Base-by-base conservation (phyloP, 2,888 invertebrate genomes). In the Polia nebulosa region DNA sequence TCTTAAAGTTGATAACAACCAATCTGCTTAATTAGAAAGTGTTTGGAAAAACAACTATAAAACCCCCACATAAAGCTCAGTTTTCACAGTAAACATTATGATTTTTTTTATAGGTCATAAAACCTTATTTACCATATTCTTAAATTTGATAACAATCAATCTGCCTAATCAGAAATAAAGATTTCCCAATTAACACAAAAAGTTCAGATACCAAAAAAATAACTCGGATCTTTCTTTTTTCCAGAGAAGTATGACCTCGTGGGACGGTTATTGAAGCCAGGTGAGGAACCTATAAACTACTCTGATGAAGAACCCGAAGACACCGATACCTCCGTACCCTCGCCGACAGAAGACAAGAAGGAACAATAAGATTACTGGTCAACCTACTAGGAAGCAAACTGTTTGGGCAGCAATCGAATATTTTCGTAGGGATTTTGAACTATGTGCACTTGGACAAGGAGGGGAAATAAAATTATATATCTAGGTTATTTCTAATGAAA, bases 171-270 rank as follows among this genome's bases (percentile, higher is more conserved):
- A n/a, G n/a, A n/a, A n/a, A 7, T 39, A 17, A n/a, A 39, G n/a
- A n/a, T n/a, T n/a, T 7, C 39, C 39, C 17, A n/a, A n/a, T n/a
- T n/a, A n/a, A n/a, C 39, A 39, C 17, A 39, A 2, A 5, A 39
- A 2, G 7, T 39, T 39, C n/a, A 7, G 36, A n/a, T n/a, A n/a
- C n/a, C n/a, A n/a, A n/a, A n/a, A n/a, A n/a, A n/a, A n/a, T 15
- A 66, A 13, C 5, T 13, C 2, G 8, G 7, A 45, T 32, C 3
- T 47, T 47, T 75, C 20, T 49, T 47, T 53, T 96, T 96, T 96
- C 13, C 96, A 99, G 99, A 99, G 96, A 99, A 98, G 93, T 99
- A 99, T 93, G 98, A 98, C 47, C 97, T 97, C 78, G 98, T 99
- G 44, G 99, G 99, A 20, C 97, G 97, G 87, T 95, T 99, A 62